Conservation (phyloP, 37 sponge, comb jelly and placozoan species). For the Diacarnus erythraeanus region DNA sequence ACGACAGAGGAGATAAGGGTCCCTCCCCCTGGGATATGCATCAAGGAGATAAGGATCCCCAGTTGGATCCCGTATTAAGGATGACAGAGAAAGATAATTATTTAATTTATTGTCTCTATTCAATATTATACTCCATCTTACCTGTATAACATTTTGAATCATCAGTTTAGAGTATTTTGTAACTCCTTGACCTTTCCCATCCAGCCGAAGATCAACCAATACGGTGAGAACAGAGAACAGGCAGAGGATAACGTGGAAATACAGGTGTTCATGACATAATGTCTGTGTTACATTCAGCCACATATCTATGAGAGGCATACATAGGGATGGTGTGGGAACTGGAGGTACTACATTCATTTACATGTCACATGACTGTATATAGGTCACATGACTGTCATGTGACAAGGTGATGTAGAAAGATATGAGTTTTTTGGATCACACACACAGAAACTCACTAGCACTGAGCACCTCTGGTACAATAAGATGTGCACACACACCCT, state of each 20-base stretch:
- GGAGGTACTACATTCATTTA: too few species aligned
- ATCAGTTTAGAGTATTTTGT: background rate
- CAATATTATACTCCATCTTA: background rate
- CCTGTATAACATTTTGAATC: background rate
- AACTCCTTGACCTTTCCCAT: background rate
- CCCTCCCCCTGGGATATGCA: too few species aligned
- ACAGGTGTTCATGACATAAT: slow-evolving; percentile 4
- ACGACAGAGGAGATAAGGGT: too few species aligned
- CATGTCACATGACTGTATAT: background rate
- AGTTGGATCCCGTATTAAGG: too few species aligned
- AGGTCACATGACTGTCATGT: background rate
- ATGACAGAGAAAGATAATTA: too few species aligned
- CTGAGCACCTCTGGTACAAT: slow-evolving; percentile 12
- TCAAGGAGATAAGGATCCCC: too few species aligned
- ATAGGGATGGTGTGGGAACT: too few species aligned
- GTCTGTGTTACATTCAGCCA: slow-evolving; percentile 27
- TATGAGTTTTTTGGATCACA: too few species aligned
- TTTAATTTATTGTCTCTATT: too few species aligned
- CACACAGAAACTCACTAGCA: slow-evolving; percentile 12
- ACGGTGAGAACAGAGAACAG: slow-evolving; percentile 31
- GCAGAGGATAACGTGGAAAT: slow-evolving; percentile 16
- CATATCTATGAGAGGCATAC: slow-evolving; percentile 27
- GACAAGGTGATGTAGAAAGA: too few species aligned
- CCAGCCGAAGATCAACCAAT: background rate
- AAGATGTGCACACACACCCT: slow-evolving; percentile 7